A percentile compares a stretch with the other conserved stretches of the same genome.
phyloP scores from a whole-genome alignment of 92 coral and sea anemone genomes.

The Pocillopora meandrina region DNA sequence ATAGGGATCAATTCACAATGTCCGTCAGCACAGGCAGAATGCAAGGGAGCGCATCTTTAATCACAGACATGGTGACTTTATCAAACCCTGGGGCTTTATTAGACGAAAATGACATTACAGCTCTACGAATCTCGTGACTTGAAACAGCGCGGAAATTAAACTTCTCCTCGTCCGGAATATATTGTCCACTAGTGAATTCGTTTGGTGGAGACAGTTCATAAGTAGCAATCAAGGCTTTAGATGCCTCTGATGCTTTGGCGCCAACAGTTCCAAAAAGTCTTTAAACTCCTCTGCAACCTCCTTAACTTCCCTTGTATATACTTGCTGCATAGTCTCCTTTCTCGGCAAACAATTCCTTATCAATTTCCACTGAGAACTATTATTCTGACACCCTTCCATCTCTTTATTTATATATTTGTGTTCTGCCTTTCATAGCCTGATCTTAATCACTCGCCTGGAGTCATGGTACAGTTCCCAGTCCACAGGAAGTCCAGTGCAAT shows the following conservation, averaged over 20 bases:
- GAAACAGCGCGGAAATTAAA: too few species aligned
- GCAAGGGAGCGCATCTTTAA: slow-evolving; percentile 55
- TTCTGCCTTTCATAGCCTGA: too few species aligned
- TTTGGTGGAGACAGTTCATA: not conserved
- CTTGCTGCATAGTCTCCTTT: too few species aligned
- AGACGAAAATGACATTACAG: slow-evolving; percentile 46
- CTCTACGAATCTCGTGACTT: slow-evolving; percentile 31
- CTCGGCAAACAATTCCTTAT: too few species aligned
- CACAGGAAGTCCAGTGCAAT: too few species aligned
- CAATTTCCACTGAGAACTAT: too few species aligned
- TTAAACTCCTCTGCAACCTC: slow-evolving; percentile 41
- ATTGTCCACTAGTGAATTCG: too few species aligned
- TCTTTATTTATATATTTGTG: too few species aligned
- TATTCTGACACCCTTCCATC: too few species aligned
- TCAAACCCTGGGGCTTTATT: slow-evolving; percentile 48
- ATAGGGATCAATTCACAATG: slow-evolving; percentile 35
- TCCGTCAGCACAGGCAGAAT: not conserved
- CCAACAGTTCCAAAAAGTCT: slow-evolving; percentile 1
- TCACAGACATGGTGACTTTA: slow-evolving; percentile 53
- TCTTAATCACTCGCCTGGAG: too few species aligned
- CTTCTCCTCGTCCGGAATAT: too few species aligned
- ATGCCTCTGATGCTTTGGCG: slow-evolving; percentile 56
- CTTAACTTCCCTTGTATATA: slow-evolving; percentile 17
- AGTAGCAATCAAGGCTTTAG: slow-evolving; percentile 48
- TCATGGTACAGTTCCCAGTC: too few species aligned